Base-by-base conservation (phyloP, 2,888 invertebrate species). In the Platynereis dumerilii region DNA sequence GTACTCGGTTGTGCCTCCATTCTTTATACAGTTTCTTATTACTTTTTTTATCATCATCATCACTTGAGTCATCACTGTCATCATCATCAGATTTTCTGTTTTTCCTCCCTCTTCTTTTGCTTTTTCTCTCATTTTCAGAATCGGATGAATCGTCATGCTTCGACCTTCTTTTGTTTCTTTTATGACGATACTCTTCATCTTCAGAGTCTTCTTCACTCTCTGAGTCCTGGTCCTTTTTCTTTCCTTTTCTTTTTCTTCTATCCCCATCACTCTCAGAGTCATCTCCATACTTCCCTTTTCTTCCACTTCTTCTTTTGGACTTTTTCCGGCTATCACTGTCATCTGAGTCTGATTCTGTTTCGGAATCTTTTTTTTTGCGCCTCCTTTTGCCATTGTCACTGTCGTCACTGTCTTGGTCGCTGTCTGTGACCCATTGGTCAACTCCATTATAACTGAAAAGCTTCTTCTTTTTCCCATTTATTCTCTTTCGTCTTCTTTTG, bases 1-100 rank as follows among this genome's bases (percentile, higher is more conserved):
- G 57, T 12, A 24, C 44, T 26, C 79, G 54, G 5, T 60, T 48
- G n/a, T 60, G 42, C 27, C 53, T 34, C 60, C 56, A 56, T 27
- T 55, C 57, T 26, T 24, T 42, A 27, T 17, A 65, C 22, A 65
- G 22, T 42, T 57, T 65, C 15, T 34, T 55, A 24, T 48, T 48
- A 15, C 22, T 15, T 12, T 60, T n/a, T 42, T 48, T 52, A 17
- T 53, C 26, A 24, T 39, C 26, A 17, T 54, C 64, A 27, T 55
- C 39, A 2, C 53, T 54, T 26, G 54, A 48, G 24, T 64, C 65
- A 26, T 66, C 69, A 15, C 44, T 58, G 15, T 65, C 65, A 2
- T 67, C 63, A 12, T 39, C 55, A 5, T 27, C 42, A 15, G 27
- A n/a, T n/a, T 42, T 56, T n/a, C 58, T 24, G 22, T 28, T 58